phyloP scores from a whole-genome alignment of 1,140 invertebrate genomes.

The Heliconius himera region DNA sequence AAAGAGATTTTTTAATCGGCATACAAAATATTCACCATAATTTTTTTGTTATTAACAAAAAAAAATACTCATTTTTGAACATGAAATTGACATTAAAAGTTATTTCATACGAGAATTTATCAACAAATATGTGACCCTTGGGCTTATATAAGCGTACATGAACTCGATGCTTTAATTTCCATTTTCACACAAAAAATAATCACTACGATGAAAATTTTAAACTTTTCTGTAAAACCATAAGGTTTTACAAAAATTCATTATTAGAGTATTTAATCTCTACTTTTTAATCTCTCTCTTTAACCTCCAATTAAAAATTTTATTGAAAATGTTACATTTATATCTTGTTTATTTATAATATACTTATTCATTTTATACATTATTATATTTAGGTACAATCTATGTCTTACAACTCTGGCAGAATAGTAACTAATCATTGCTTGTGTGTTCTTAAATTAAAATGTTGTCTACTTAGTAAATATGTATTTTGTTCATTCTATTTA shows the following conservation, averaged over 20 bases:
- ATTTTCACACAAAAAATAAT: too few species aligned
- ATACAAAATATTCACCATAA: too few species aligned
- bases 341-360: background rate
- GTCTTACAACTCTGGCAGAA: slow-evolving; percentile 10
- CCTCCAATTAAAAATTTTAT: too few species aligned
- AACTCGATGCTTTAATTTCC: background rate
- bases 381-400: background rate
- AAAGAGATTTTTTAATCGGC: too few species aligned
- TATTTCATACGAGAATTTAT: background rate
- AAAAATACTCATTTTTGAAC: background rate
- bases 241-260: too few species aligned
- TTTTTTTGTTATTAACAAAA: too few species aligned
- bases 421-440: slow-evolving; percentile 22
- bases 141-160: background rate
- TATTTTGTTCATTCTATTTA: slow-evolving; percentile 25
- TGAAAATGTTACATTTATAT: background rate
- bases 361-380: slow-evolving; percentile 5
- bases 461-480: slow-evolving; percentile 15
- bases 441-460: background rate
- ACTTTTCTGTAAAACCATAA: background rate
- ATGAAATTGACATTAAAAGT: background rate
- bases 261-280: too few species aligned
- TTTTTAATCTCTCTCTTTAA: too few species aligned
- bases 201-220: background rate
- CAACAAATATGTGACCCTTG: background rate